A percentile compares a stretch with the other conserved stretches of the same genome.
Conservation (phyloP, 1,140 invertebrate genomes). For the Drosophila sproati region DNA sequence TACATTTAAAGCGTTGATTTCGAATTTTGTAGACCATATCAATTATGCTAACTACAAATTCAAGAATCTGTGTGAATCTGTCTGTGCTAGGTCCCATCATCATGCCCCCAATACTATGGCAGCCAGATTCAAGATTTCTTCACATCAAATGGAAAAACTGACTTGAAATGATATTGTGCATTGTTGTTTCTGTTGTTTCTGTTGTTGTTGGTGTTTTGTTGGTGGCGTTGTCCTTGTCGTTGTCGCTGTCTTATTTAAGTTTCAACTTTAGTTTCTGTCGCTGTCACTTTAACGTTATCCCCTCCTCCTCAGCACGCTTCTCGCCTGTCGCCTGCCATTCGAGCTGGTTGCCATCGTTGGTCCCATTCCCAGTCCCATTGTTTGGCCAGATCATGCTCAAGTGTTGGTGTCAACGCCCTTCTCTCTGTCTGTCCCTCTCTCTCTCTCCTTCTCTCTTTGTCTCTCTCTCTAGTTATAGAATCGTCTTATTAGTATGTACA, state of each 20-base stretch:
- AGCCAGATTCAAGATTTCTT: too few relatives aligned
- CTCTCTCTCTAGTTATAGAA: not conserved
- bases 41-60: too few relatives aligned
- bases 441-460: too few relatives aligned
- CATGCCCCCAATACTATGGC: too few relatives aligned
- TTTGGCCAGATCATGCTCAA: slow-evolving; percentile 19
- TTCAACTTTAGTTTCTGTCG: slow-evolving; percentile 59
- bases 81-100: too few relatives aligned
- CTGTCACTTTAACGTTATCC: slow-evolving; percentile 21
- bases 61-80: too few relatives aligned
- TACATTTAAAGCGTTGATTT: too few relatives aligned
- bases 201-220: slow-evolving; percentile 12
- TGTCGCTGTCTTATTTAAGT: slow-evolving; percentile 66
- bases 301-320: not conserved
- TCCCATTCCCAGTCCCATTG: slow-evolving; percentile 1
- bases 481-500: slow-evolving; percentile 6
- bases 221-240: slow-evolving; percentile 7
- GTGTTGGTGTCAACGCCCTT: slow-evolving; percentile 21
- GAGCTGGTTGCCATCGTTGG: slow-evolving; percentile 4
- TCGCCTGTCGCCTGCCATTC: slow-evolving; percentile 24
- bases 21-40: too few relatives aligned
- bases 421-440: too few relatives aligned
- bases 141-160: too few relatives aligned
- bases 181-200: not conserved
- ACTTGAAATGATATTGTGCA: too few relatives aligned